Evolutionary conservation across 2,113 vertebrate species (phyloP).

Genomic region (Stegastes partitus): DNA sequence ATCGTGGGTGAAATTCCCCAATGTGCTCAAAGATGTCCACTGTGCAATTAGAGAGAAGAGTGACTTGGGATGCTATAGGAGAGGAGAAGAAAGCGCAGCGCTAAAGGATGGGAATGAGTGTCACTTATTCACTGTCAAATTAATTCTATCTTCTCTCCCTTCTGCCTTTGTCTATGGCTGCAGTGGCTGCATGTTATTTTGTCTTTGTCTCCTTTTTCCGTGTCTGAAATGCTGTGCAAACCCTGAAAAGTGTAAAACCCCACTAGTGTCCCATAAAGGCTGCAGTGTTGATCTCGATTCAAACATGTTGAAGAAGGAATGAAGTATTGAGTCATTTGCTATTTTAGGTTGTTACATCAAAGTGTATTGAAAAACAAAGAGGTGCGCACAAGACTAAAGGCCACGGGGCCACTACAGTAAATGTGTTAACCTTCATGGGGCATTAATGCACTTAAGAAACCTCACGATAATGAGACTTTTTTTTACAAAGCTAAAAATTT

Average conservation of each 20-base stretch:
- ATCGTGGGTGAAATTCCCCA: conserved; percentile 86
- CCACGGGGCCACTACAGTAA: background rate
- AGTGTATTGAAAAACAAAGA: background rate
- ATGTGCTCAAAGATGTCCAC: conserved; percentile 85
- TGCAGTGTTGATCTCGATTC: background rate
- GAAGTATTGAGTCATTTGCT: background rate
- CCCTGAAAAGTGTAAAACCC: conserved; percentile 49
- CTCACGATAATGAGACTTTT: no score
- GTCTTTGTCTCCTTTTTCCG: conserved; percentile 36
- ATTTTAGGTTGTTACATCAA: background rate
- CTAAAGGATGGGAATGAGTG: conserved; percentile 82
- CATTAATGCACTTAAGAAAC: no score
- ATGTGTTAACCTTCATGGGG: background rate
- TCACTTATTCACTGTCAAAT: conserved; percentile 92
- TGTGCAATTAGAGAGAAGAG: conserved; percentile 87
- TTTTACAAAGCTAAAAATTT: background rate
- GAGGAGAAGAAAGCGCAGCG: conserved; percentile 74
- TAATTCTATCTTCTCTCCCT: conserved; percentile 85
- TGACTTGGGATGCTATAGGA: conserved; percentile 46
- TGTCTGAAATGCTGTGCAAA: conserved; percentile 83
- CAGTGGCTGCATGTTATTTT: conserved; percentile 35
- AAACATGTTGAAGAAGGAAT: background rate
- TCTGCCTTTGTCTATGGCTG: conserved; percentile 79
- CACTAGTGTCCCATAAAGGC: background rate
- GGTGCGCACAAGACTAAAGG: background rate